A percentile compares a stretch with the other conserved stretches of the same genome.
These are phyloP conservation scores for Gadopsis marmoratus DNA, from an alignment of 2,797 vertebrate species.

Conservation along the genomic window DNA sequence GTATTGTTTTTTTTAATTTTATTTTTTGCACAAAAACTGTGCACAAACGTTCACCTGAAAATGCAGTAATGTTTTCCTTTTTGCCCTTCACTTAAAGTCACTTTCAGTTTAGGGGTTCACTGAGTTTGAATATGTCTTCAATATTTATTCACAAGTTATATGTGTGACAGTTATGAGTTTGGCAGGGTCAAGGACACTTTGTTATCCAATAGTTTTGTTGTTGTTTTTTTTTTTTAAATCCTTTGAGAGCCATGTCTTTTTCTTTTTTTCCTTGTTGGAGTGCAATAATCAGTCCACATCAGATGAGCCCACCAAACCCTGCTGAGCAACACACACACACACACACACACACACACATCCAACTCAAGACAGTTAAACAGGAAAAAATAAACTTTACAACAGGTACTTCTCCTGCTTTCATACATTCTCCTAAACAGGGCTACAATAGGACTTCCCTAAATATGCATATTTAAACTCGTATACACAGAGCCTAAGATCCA, in stretches of 20 bases:
- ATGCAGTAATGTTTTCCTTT: conserved; percentile 80
- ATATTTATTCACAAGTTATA: conserved; percentile 87
- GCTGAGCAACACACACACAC: conserved; percentile 72
- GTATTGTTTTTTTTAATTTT: conserved; percentile 19
- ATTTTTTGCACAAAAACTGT: conserved; percentile 72
- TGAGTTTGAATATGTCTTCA: conserved; percentile 82
- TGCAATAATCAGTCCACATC: conserved; percentile 88
- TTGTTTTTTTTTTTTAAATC: conserved; percentile 43
- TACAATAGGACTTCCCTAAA: conserved; percentile 71
- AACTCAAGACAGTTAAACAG: conserved; percentile 60
- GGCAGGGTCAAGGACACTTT: conserved; percentile 79
- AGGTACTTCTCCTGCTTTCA: conserved; percentile 79
- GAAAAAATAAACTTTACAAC: conserved; percentile 67
- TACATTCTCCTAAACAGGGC: conserved; percentile 68
- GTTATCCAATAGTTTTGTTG: conserved; percentile 67
- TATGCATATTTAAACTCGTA: conserved; percentile 66
- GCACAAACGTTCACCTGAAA: conserved; percentile 76
- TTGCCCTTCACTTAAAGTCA: conserved; percentile 78
- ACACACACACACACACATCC: conserved; percentile 36
- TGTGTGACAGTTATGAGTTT: conserved; percentile 78
- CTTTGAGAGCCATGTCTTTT: conserved; percentile 79
- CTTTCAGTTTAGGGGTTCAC: conserved; percentile 81
- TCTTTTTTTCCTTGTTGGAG: conserved; percentile 77
- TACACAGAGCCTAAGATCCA: conserved; percentile 75
- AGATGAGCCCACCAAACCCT: conserved; percentile 78